Percentiles rank a stretch among this genome's conserved stretches.
Conservation (phyloP, 2,888 invertebrate genomes). For the Dilophus febrilis region DNA sequence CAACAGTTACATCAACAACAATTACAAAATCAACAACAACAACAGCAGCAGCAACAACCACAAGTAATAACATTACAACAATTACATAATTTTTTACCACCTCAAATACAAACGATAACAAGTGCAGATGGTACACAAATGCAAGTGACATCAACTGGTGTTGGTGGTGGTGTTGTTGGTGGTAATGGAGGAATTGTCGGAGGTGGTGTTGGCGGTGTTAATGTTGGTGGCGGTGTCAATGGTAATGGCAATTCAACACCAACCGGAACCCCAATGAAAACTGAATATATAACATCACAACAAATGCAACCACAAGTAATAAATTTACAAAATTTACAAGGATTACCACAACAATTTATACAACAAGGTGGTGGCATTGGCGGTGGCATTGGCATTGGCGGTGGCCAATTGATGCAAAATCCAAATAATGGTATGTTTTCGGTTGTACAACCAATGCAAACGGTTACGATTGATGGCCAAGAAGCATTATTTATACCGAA, state of each 20-base stretch:
- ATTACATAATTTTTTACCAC: slow-evolving; percentile 14
- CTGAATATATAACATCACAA: slow-evolving; percentile 10
- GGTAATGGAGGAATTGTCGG: too few relatives aligned
- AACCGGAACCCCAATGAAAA: slow-evolving; percentile 14
- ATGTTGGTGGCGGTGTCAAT: too few relatives aligned
- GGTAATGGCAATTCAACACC: slow-evolving; percentile 6
- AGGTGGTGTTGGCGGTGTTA: too few relatives aligned
- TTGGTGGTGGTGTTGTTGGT: too few relatives aligned
- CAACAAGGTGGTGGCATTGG: slow-evolving; percentile 9
- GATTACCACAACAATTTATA: slow-evolving; percentile 18
- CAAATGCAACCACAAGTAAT: slow-evolving; percentile 12
- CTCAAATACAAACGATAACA: slow-evolving; percentile 12
- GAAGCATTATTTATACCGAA: slow-evolving; percentile 84
- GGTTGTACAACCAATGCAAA: slow-evolving; percentile 64
- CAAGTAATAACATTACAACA: slow-evolving; percentile 15
- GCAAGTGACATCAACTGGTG: slow-evolving; percentile 10
- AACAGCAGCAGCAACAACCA: slow-evolving; percentile 9
- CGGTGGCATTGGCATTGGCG: slow-evolving; percentile 5
- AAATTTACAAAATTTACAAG: slow-evolving; percentile 15
- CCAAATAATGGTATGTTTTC: slow-evolving; percentile 27
- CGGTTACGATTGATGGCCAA: slow-evolving; percentile 82
- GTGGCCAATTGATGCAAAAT: slow-evolving; percentile 17
- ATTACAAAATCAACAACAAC: slow-evolving; percentile 1
- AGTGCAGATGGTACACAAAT: slow-evolving; percentile 8
- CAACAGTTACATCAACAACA: slow-evolving; percentile 9